A percentile compares a stretch with the other conserved stretches of the same genome.
Conservation (phyloP, 2,113 vertebrate genomes). For the Nesoenas mayeri region DNA sequence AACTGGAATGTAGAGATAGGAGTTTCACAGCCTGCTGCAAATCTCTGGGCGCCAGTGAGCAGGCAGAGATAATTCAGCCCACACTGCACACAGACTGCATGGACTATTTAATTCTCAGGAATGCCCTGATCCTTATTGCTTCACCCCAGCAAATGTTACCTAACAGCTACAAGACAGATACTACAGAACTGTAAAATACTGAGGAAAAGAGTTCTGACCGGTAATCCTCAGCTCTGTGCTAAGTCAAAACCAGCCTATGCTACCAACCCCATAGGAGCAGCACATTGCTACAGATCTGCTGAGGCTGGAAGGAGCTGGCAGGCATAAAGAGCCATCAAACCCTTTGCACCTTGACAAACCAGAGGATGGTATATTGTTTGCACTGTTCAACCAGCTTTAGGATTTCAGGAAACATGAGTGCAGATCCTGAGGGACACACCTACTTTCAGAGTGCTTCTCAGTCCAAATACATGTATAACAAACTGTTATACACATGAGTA, state of each 20-base stretch:
- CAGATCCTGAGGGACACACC: neutral
- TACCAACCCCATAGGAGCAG: neutral
- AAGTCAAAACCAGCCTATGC: neutral
- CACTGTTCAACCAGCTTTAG: neutral
- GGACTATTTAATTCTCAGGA: neutral
- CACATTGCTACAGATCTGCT: neutral
- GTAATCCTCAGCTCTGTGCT: neutral
- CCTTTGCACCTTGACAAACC: neutral
- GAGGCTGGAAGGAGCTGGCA: neutral
- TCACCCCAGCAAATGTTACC: conserved; percentile 15
- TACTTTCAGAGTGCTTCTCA: neutral
- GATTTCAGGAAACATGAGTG: neutral
- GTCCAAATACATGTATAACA: neutral
- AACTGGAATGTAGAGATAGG: conserved; percentile 21
- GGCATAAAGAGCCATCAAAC: neutral
- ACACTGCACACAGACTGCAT: neutral
- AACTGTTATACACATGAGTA: neutral
- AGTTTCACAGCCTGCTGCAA: conserved; percentile 1
- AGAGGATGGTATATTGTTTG: neutral
- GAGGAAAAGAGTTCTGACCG: neutral
- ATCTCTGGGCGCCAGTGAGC: conserved; percentile 13
- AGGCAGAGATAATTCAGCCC: neutral
- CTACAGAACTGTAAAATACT: neutral
- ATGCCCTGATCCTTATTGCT: neutral
- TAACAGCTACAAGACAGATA: conserved; percentile 8